These are phyloP conservation scores for Apodemia duryi DNA, from an alignment of 2,888 invertebrate genomes.

Conservation along the genomic window DNA sequence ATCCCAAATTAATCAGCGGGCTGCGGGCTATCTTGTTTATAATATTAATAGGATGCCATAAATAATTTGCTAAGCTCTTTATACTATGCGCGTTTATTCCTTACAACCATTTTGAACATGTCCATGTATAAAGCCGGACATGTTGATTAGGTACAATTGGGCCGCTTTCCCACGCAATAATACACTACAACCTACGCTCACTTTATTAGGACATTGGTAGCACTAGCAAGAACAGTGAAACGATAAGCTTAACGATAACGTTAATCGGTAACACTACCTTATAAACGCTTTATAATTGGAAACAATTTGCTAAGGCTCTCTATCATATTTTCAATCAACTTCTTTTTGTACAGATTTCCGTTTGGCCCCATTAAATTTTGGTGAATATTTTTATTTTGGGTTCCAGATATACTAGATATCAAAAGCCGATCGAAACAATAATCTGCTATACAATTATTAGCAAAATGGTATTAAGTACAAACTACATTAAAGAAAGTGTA, in stretches of 20 bases:
- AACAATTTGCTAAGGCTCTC: background rate
- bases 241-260: conserved; percentile 7
- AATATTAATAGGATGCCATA: background rate
- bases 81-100: background rate
- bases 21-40: too few relatives aligned
- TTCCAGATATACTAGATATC: too few relatives aligned
- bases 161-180: conserved; percentile 58
- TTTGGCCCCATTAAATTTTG: too few relatives aligned
- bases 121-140: conserved; percentile 34
- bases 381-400: too few relatives aligned
- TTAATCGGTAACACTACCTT: conserved; percentile 3
- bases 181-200: conserved; percentile 46
- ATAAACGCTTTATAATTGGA: background rate
- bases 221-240: background rate
- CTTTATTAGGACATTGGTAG: conserved; percentile 27
- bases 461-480: too few relatives aligned
- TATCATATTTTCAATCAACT: too few relatives aligned
- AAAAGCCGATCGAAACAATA: too few relatives aligned
- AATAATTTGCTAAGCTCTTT: background rate
- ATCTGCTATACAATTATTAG: too few relatives aligned
- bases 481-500: too few relatives aligned
- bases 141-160: conserved; percentile 51
- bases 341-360: too few relatives aligned
- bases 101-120: conserved; percentile 2
- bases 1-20: too few relatives aligned